Conservation (phyloP, 1,140 invertebrate species). For the Brachionus angularis region DNA sequence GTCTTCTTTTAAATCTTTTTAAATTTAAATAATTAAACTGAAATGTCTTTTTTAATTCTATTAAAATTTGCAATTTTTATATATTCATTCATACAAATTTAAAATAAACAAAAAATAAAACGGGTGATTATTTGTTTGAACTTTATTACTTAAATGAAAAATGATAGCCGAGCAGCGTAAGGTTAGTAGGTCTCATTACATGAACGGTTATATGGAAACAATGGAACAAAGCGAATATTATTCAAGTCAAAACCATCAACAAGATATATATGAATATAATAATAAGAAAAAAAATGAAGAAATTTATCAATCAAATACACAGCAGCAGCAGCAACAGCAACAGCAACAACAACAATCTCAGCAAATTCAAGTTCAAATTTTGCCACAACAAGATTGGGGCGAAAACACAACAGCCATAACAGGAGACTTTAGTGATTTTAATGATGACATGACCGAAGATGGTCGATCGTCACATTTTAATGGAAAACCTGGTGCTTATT, state of each 20-base stretch:
- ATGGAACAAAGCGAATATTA: background rate
- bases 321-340: too few relatives aligned
- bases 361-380: slow-evolving; percentile 82
- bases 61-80: too few relatives aligned
- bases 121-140: too few relatives aligned
- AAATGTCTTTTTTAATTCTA: too few relatives aligned
- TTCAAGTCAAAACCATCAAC: slow-evolving; percentile 18
- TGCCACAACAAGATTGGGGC: slow-evolving; percentile 91
- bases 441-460: slow-evolving; percentile 51
- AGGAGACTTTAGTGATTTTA: slow-evolving; percentile 91
- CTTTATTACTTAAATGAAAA: too few relatives aligned
- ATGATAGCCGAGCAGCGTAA: background rate
- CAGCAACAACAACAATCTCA: slow-evolving; percentile 56
- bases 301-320: slow-evolving; percentile 62
- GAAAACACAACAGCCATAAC: slow-evolving; percentile 95
- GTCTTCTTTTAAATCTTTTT: too few relatives aligned
- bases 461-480: slow-evolving; percentile 35
- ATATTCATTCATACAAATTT: too few relatives aligned
- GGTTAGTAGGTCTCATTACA: background rate
- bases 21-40: too few relatives aligned
- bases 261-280: too few relatives aligned
- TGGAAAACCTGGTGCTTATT: slow-evolving; percentile 63
- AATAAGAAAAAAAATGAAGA: slow-evolving; percentile 67
- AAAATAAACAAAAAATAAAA: too few relatives aligned
- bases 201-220: slow-evolving; percentile 19